Conservation (phyloP, 2,888 invertebrate species). For the Catonia carolina region DNA sequence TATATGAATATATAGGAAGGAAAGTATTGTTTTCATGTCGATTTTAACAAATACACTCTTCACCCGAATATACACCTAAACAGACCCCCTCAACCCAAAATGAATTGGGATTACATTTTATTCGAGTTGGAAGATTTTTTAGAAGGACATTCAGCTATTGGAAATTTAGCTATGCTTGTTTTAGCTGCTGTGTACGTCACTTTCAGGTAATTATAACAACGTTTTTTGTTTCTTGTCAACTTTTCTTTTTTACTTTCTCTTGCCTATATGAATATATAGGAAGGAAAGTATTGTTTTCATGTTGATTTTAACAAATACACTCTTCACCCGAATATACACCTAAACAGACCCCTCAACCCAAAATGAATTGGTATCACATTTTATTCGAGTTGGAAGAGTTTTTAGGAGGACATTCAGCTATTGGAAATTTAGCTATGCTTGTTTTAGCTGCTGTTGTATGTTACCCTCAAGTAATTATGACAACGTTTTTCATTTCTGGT, state of each 20-base stretch:
- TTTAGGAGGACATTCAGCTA: conserved; percentile 79
- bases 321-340: too few species aligned
- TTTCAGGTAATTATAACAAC: conserved; percentile 34
- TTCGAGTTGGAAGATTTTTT: conserved; percentile 81
- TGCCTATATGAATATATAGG: too few species aligned
- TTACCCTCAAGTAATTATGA: conserved; percentile 35
- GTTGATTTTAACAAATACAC: too few species aligned
- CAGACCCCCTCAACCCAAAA: too few species aligned
- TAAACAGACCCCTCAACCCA: too few species aligned
- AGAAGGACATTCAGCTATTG: conserved; percentile 82
- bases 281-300: too few species aligned
- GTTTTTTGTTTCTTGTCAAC: neutral
- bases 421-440: conserved; percentile 77
- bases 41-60: too few species aligned
- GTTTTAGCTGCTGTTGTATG: conserved; percentile 61
- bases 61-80: too few species aligned
- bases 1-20: too few species aligned
- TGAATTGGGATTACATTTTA: conserved; percentile 71
- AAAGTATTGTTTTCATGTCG: too few species aligned
- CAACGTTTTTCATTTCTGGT: too few species aligned
- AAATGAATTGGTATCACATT: conserved; percentile 68
- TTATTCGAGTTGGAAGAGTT: conserved; percentile 81
- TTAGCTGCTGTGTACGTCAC: conserved; percentile 58
- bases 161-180: conserved; percentile 72
- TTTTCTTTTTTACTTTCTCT: too few species aligned